Evolutionary conservation across 2,113 vertebrate species (phyloP).

Genomic region (Charina bottae): DNA sequence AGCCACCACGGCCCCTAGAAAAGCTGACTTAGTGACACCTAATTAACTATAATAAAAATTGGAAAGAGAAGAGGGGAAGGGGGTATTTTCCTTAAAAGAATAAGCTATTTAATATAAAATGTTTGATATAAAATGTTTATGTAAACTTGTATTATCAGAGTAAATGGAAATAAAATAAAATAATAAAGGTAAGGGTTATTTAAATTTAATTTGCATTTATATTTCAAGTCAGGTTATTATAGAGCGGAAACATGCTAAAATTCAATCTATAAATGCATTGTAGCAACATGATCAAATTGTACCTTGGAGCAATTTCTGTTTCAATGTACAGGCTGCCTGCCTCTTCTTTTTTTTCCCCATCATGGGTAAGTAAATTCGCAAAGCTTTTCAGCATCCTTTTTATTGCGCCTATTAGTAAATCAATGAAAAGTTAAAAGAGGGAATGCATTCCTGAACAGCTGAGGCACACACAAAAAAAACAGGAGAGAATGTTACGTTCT

Average conservation of each 20-base stretch:
- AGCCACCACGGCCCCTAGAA: too few species aligned
- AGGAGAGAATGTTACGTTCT: not conserved
- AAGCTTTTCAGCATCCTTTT: conserved; percentile 54
- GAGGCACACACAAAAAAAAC: not conserved
- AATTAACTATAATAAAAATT: not conserved
- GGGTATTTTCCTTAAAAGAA: not conserved
- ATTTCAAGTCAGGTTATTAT: conserved; percentile 68
- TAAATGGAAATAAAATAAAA: conserved; percentile 27
- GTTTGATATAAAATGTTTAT: conserved; percentile 63
- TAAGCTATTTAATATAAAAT: conserved; percentile 40
- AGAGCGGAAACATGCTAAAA: conserved; percentile 62
- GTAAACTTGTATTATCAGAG: conserved; percentile 46
- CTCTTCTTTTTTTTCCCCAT: conserved; percentile 53
- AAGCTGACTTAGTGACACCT: too few species aligned
- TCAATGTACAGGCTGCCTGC: conserved; percentile 49
- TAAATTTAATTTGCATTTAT: conserved; percentile 69
- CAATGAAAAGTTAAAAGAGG: conserved; percentile 57
- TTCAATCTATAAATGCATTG: conserved; percentile 72
- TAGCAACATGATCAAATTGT: conserved; percentile 67
- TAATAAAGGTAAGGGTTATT: conserved; percentile 59
- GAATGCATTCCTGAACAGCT: not conserved
- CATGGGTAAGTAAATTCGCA: conserved; percentile 64
- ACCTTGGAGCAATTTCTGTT: conserved; percentile 67
- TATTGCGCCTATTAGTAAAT: conserved; percentile 57
- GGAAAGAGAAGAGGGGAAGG: not conserved